These are phyloP conservation scores for Calycopis cecrops DNA, from an alignment of 1,140 invertebrate genomes.

Conservation along the genomic window DNA sequence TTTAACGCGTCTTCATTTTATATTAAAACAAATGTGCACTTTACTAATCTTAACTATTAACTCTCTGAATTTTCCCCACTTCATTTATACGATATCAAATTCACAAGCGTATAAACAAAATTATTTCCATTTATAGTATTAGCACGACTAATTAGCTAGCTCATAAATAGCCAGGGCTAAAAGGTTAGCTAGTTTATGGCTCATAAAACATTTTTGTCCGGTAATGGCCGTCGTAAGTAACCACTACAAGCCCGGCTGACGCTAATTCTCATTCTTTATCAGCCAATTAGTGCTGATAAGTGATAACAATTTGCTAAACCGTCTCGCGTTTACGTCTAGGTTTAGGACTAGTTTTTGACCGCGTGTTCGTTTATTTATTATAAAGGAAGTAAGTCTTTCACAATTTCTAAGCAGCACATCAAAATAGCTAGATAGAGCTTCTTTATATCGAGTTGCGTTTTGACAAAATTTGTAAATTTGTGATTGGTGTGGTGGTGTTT, in stretches of 20 bases:
- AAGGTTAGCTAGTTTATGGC: background rate
- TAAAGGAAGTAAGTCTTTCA: too few species aligned
- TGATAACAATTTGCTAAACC: background rate
- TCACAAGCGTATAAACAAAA: background rate
- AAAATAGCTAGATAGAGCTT: background rate
- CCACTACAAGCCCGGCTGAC: background rate
- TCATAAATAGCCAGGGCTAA: background rate
- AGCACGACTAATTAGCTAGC: background rate
- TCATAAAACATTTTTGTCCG: background rate
- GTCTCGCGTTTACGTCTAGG: background rate
- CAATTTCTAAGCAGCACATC: background rate
- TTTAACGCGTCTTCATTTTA: too few species aligned
- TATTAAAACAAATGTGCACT: too few species aligned
- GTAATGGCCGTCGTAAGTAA: background rate
- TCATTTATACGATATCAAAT: too few species aligned
- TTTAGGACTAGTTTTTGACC: too few species aligned
- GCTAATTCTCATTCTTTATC: background rate
- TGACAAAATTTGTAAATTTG: background rate
- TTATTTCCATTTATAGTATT: background rate
- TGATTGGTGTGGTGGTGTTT: background rate
- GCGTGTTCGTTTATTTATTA: too few species aligned
- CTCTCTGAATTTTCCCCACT: too few species aligned
- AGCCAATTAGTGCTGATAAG: slow-evolving; percentile 6
- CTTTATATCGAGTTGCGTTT: background rate
- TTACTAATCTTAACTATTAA: too few species aligned